Conservation (phyloP, 2,888 invertebrate genomes). For the Timema cristinae region DNA sequence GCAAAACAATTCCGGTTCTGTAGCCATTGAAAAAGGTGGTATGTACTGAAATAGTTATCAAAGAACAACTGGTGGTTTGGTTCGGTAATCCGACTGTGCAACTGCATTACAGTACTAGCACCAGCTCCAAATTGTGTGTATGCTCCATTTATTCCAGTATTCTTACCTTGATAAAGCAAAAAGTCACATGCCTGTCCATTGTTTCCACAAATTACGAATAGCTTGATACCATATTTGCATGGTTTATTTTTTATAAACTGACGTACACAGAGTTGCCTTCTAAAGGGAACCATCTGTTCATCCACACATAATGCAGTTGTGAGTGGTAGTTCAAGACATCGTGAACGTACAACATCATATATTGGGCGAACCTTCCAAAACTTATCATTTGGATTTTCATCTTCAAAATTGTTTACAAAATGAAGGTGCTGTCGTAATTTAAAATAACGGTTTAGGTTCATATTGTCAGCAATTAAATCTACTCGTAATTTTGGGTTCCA, state of each 20-base stretch:
- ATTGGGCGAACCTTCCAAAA: conserved; percentile 36
- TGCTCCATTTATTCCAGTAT: background rate
- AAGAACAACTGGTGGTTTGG: conserved; percentile 22
- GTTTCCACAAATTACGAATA: conserved; percentile 33
- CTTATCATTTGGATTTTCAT: conserved; percentile 26
- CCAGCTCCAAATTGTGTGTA: conserved; percentile 19
- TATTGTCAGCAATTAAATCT: conserved; percentile 29
- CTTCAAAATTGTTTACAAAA: conserved; percentile 31
- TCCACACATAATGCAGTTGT: conserved; percentile 31
- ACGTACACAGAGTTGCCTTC: conserved; percentile 27
- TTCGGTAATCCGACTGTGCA: conserved; percentile 22
- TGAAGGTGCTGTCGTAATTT: conserved; percentile 31
- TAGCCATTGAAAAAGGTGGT: conserved; percentile 25
- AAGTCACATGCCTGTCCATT: conserved; percentile 33
- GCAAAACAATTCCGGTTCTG: conserved; percentile 24
- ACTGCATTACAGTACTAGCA: conserved; percentile 29
- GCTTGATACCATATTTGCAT: conserved; percentile 29
- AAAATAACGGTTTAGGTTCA: conserved; percentile 27
- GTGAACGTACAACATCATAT: conserved; percentile 29
- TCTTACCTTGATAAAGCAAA: conserved; percentile 33
- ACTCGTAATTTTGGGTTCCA: conserved; percentile 27
- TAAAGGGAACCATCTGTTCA: conserved; percentile 36
- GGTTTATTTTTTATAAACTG: conserved; percentile 19
- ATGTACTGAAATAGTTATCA: conserved; percentile 34
- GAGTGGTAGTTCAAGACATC: conserved; percentile 30